phyloP scores from a whole-genome alignment of 1,140 invertebrate species.

The Scaptodrosophila lebanonensis region DNA sequence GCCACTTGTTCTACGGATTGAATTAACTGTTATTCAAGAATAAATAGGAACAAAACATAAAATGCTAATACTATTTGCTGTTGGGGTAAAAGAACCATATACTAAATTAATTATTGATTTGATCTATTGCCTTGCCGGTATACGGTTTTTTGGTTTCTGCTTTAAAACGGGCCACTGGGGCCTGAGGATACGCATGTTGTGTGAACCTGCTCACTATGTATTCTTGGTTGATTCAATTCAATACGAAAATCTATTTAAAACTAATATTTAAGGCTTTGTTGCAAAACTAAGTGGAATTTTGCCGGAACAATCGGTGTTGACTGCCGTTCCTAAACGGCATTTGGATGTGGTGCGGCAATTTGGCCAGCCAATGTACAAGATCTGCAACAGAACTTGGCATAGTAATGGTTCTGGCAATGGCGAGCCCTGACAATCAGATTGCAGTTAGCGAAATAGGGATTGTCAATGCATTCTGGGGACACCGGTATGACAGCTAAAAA shows the following conservation, averaged over 20 bases:
- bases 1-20: slow-evolving; percentile 58
- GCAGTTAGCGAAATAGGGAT: slow-evolving; percentile 93
- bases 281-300: slow-evolving; percentile 16
- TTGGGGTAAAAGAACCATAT: slow-evolving; percentile 52
- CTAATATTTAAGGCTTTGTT: slow-evolving; percentile 40
- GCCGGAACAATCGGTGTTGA: not conserved
- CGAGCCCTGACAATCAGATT: slow-evolving; percentile 87
- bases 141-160: slow-evolving; percentile 55
- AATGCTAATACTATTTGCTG: slow-evolving; percentile 67
- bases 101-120: slow-evolving; percentile 45
- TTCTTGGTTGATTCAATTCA: slow-evolving; percentile 50
- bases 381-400: slow-evolving; percentile 94
- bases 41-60: slow-evolving; percentile 71
- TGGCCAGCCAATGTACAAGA: slow-evolving; percentile 92
- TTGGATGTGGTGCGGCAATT: slow-evolving; percentile 55
- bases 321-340: slow-evolving; percentile 57
- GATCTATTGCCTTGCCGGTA: slow-evolving; percentile 25
- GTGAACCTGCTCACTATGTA: slow-evolving; percentile 31
- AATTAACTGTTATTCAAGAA: slow-evolving; percentile 64
- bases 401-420: slow-evolving; percentile 92
- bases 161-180: not conserved
- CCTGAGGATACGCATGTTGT: slow-evolving; percentile 10
- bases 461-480: slow-evolving; percentile 89
- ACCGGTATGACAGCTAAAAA: slow-evolving; percentile 82
- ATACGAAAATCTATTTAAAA: slow-evolving; percentile 42